Evolutionary conservation across 92 coral and sea anemone genomes (phyloP), one percentile per base, ranked within the genome.

Genomic region (Metridium senile): DNA sequence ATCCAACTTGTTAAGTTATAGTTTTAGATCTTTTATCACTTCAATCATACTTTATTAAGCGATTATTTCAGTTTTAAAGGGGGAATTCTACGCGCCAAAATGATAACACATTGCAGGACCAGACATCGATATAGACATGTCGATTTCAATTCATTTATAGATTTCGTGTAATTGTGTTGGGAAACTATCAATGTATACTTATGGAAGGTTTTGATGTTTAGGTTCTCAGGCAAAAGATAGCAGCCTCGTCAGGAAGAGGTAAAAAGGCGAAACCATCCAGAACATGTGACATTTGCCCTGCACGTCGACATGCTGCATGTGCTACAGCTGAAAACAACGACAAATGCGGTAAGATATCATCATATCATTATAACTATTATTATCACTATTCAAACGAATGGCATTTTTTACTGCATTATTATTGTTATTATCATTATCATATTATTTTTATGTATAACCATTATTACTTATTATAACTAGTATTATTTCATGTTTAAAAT

Each of bases 211-310:
- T 1, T 29, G 1, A 27, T 52, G 11, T 27, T 53, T 30, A 9
- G 39, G 3, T 32, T 30, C 26, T 70, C 64, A 71, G 76, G 51
- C 25, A 71, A 54, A 54, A 18, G 30, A 19, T 53, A 28, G 9
- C 64, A 25, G 56, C 62, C 31, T 51, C 21, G 10, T 54, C 64
- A 1, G 29, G 62, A 17, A 33, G 65, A 13, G 61, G 56, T 63
- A 74, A 72, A 21, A 80, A 74, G 18, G 78, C 34, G 52, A 54
- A 79, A 11, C 66, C 67, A 19, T 62, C 89, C 26, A 51, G 67
- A 69, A 75, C 86, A 1, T 81, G 83, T 87, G 89, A 82, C 65
- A 66, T 70, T 71, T 72, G 77, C 25, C 16, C 21, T 18, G 49
- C 47, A 11, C 47, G 61, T 0, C 64, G 26, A 39, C 21, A 19